Percentiles rank a stretch among this genome's conserved stretches.
Evolutionary conservation across 92 coral and sea anemone genomes (phyloP).

Genomic region (Siderastrea radians): DNA sequence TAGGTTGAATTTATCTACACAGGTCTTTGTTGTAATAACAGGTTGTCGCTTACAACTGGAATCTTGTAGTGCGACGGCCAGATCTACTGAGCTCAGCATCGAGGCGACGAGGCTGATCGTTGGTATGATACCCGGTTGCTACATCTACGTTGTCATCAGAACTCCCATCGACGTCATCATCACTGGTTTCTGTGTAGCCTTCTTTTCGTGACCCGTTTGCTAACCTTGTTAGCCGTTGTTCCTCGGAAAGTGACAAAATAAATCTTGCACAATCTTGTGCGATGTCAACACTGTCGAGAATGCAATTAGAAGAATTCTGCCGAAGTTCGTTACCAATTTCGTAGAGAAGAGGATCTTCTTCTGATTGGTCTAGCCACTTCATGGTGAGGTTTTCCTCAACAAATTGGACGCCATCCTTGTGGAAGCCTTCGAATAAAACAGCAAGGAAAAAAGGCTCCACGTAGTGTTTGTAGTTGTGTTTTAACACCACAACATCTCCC

Average conservation of each 20-base stretch:
- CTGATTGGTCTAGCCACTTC: background rate
- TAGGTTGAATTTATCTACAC: too few relatives aligned
- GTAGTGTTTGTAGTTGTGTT: background rate
- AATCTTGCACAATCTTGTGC: background rate
- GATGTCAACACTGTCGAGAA: background rate
- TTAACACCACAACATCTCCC: background rate
- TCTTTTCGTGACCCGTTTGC: background rate
- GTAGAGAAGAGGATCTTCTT: background rate
- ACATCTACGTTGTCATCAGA: background rate
- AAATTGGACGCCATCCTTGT: background rate
- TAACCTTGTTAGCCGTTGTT: background rate
- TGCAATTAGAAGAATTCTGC: background rate
- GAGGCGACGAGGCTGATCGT: background rate
- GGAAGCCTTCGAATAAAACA: background rate
- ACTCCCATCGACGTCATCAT: background rate
- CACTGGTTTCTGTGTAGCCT: background rate
- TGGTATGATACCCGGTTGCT: background rate
- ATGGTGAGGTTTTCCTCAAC: background rate
- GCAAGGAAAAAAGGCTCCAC: background rate
- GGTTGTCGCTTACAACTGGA: too few relatives aligned
- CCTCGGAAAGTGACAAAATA: background rate
- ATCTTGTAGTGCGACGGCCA: background rate
- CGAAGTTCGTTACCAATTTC: background rate
- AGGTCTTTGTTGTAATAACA: too few relatives aligned
- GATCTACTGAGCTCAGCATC: background rate